Base-by-base conservation (phyloP, 64 coral and sea anemone genomes). In the Cladopsammia gracilis region DNA sequence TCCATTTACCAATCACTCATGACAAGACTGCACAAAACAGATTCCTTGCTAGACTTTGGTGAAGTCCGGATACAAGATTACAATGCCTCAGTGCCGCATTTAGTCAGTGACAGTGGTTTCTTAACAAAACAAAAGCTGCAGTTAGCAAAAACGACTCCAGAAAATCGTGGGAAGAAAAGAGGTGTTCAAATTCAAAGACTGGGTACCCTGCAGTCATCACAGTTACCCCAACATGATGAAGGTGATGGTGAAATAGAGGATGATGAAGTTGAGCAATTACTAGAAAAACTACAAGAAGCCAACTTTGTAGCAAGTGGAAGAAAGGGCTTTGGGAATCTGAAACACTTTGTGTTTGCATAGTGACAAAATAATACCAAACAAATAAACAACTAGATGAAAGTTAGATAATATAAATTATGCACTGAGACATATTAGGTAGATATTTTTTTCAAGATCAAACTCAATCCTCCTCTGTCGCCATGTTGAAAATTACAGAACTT, bases 241-340 rank as follows among this genome's bases (percentile, higher is more conserved):
- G 18, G 1, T 8, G 70, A 58, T 7, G 67, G n/a, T 25, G 19
- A n/a, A n/a, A 43, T 14, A 1, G 24, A 58, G 48, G 53, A 76
- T 47, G 71, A 62, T 45, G 56, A 69, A 91, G 78, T 84, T 45
- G 25, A 73, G 23, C 77, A 91, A 48, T 71, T 91, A 15, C 43
- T 91, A 12, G 89, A 83, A n/a, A 91, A 83, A 58, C 58, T 91
- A 48, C 78, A 84, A 74, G 89, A 91, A 62, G 89, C 89, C 1
- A 82, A 91, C 26, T 83, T 62, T 75, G 78, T 91, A 62, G 89
- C 89, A 22, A 91, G 64, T 25, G 89, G 89, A 58, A 64, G 44
- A 72, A 91, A 83, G 64, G 77, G 50, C 3, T 73, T 91, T 23
- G 78, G 51, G 3, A 68, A 51, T 77, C 64, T 10, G 64, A 85